Conservation (phyloP, 2,797 vertebrate species). For the Lutjanus argentimaculatus region DNA sequence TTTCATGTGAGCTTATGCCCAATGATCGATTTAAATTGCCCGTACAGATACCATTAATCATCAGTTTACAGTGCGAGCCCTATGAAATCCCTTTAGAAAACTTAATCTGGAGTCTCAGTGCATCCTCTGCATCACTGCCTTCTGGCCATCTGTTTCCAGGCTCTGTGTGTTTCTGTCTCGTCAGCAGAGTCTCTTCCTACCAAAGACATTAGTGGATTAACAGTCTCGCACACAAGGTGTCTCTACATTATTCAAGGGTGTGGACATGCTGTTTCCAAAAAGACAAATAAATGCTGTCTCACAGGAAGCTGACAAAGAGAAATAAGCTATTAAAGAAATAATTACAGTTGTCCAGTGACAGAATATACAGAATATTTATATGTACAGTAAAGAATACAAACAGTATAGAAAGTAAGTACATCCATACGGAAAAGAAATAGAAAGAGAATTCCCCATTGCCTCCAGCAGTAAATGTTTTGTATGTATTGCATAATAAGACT, state of each 20-base stretch:
- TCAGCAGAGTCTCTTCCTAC: constrained; percentile 72
- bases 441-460: too few relatives aligned
- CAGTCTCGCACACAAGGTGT: constrained; percentile 72
- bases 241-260: constrained; percentile 71
- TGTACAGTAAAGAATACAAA: too few relatives aligned
- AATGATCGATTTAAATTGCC: constrained; percentile 29
- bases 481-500: too few relatives aligned
- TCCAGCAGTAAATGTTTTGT: too few relatives aligned
- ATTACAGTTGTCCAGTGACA: neutral
- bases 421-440: too few relatives aligned
- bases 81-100: constrained; percentile 54
- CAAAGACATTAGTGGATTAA: constrained; percentile 79
- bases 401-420: neutral
- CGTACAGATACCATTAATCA: constrained; percentile 26
- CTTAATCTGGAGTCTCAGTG: constrained; percentile 49
- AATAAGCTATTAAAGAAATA: neutral
- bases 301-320: constrained; percentile 11
- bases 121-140: constrained; percentile 61
- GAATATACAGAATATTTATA: neutral
- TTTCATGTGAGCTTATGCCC: neutral
- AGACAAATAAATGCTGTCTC: constrained; percentile 31
- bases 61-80: constrained; percentile 29
- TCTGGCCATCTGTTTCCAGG: constrained; percentile 71
- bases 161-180: constrained; percentile 63
- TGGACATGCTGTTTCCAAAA: constrained; percentile 58